phyloP scores from a whole-genome alignment of 2,888 invertebrate genomes.

The Leucophenga maculata region DNA sequence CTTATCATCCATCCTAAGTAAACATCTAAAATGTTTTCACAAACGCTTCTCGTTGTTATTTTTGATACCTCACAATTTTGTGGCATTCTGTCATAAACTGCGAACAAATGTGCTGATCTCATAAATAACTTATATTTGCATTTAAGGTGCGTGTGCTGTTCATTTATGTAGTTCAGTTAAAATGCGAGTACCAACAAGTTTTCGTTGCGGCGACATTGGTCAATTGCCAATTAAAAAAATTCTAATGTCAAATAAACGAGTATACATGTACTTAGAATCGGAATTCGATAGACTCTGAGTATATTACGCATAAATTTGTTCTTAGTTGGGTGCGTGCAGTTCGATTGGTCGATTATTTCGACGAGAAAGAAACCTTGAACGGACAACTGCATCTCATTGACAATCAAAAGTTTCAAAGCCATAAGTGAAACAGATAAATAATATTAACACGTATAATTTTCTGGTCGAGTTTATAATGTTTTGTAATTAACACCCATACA shows the following conservation, averaged over 20 bases:
- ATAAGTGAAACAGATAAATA: background rate
- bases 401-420: conserved; percentile 6
- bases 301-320: conserved; percentile 1
- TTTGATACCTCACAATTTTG: too few species aligned
- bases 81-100: too few species aligned
- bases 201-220: conserved; percentile 1
- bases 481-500: too few species aligned
- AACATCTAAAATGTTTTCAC: too few species aligned
- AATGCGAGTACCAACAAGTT: conserved; percentile 8
- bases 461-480: too few species aligned
- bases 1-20: too few species aligned
- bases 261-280: conserved; percentile 4
- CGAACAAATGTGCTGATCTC: too few species aligned
- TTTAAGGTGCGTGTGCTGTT: background rate
- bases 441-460: background rate
- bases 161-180: conserved; percentile 3
- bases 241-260: background rate
- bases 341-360: background rate
- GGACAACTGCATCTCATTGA: conserved; percentile 6
- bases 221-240: conserved; percentile 13
- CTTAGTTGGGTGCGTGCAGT: background rate
- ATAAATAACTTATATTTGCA: background rate
- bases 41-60: too few species aligned
- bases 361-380: background rate
- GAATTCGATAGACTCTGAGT: background rate